Evolutionary conservation across 2,888 invertebrate species (phyloP).

Genomic region (Odontocolon sp.): DNA sequence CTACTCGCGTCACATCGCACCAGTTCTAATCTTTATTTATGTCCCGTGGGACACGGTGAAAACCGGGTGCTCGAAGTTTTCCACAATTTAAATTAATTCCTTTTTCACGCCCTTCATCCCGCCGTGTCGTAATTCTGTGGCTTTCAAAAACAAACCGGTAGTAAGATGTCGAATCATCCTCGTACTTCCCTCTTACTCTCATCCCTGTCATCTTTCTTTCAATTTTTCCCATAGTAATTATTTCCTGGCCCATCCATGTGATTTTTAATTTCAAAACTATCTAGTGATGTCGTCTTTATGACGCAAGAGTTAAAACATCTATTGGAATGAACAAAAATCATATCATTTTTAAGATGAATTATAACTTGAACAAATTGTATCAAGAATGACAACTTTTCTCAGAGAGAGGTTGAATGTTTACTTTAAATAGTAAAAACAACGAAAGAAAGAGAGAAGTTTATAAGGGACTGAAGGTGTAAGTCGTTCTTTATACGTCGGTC

Average conservation of each 20-base stretch:
- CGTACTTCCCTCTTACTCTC: not conserved
- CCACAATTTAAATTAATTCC: constrained; percentile 67
- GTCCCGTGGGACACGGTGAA: constrained; percentile 52
- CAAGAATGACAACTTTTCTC: too few species aligned
- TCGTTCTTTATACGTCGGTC: too few species aligned
- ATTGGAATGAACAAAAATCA: too few species aligned
- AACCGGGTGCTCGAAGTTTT: constrained; percentile 55
- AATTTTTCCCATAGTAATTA: not conserved
- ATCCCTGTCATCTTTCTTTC: not conserved
- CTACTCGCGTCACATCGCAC: not conserved
- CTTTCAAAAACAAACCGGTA: too few species aligned
- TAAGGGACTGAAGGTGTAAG: too few species aligned
- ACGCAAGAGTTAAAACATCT: too few species aligned
- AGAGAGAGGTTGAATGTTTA: too few species aligned
- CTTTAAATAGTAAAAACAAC: too few species aligned
- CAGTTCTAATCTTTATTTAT: constrained; percentile 69
- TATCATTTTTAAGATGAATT: too few species aligned
- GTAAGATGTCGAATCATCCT: not conserved
- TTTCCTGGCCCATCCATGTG: not conserved
- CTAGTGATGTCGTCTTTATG: too few species aligned
- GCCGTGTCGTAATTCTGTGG: not conserved
- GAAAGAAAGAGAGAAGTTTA: too few species aligned
- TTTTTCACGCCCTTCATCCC: constrained; percentile 36
- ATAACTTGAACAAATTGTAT: too few species aligned
- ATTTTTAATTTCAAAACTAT: not conserved